phyloP scores from a whole-genome alignment of 2,888 invertebrate species.

The Lasioglossum pauxillum region DNA sequence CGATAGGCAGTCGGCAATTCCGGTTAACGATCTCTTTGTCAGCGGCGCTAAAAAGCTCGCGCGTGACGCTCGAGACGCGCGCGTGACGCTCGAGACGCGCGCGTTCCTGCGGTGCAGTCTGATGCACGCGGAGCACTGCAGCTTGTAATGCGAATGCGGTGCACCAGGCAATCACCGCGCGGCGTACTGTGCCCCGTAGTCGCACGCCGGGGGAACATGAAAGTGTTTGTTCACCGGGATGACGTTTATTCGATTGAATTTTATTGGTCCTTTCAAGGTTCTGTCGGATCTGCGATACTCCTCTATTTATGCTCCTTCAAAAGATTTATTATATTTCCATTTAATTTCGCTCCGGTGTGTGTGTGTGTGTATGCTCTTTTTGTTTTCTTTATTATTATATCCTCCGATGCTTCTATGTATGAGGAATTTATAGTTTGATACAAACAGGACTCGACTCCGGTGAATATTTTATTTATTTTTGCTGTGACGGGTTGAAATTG shows the following conservation, averaged over 20 bases:
- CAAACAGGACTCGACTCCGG: neutral
- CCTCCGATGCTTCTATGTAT: neutral
- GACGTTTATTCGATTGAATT: slow-evolving; percentile 2
- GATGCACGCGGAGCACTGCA: neutral
- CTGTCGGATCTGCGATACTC: neutral
- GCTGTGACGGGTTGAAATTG: neutral
- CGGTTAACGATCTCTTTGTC: neutral
- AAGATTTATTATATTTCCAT: neutral
- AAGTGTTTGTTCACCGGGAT: slow-evolving; percentile 1
- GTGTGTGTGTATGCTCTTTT: neutral
- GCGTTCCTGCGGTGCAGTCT: neutral
- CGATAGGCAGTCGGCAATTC: neutral
- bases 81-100: neutral
- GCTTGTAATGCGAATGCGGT: neutral
- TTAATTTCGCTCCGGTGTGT: neutral
- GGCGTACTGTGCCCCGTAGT: too few relatives aligned
- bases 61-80: neutral
- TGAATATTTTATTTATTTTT: neutral
- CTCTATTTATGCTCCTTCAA: neutral
- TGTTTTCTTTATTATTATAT: neutral
- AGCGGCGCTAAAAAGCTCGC: neutral
- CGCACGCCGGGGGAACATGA: neutral
- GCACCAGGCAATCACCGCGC: neutral
- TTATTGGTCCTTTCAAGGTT: neutral
- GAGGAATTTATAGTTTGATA: neutral